Percentiles rank a stretch among this genome's conserved stretches.
Evolutionary conservation across 1,140 invertebrate species (phyloP).

Genomic region (Globodera ellingtonae): DNA sequence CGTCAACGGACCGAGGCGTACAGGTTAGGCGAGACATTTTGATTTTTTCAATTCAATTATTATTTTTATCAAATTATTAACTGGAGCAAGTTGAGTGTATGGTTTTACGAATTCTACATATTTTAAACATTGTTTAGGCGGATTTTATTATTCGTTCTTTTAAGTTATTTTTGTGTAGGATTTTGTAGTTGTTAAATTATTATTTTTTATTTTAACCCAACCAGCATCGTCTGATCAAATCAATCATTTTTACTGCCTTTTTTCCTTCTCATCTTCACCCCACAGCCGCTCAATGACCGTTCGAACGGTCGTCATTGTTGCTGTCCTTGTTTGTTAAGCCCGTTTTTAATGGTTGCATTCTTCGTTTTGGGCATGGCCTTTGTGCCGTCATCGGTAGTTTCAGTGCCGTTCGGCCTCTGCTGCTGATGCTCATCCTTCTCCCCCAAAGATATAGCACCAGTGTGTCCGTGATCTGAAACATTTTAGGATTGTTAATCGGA

Average conservation of each 20-base stretch:
- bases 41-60: no score
- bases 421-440: no score
- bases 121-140: no score
- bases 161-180: no score
- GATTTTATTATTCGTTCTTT: no score
- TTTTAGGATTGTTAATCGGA: no score
- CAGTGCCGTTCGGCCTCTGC: no score
- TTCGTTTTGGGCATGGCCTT: not conserved
- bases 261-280: not conserved
- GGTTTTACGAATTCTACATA: no score
- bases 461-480: not conserved
- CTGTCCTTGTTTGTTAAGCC: not conserved
- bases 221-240: not conserved
- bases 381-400: not conserved
- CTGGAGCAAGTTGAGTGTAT: no score
- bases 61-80: no score
- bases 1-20: conserved; percentile 81
- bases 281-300: not conserved
- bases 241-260: conserved; percentile 58
- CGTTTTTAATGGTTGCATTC: not conserved
- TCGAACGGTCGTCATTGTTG: not conserved
- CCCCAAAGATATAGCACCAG: not conserved
- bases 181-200: no score
- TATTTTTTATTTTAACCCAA: no score
- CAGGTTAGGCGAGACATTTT: conserved; percentile 63